Percentiles rank a stretch among this genome's conserved stretches.
Conservation (phyloP, 2,797 vertebrate genomes). For the Nannoperca obscura region DNA sequence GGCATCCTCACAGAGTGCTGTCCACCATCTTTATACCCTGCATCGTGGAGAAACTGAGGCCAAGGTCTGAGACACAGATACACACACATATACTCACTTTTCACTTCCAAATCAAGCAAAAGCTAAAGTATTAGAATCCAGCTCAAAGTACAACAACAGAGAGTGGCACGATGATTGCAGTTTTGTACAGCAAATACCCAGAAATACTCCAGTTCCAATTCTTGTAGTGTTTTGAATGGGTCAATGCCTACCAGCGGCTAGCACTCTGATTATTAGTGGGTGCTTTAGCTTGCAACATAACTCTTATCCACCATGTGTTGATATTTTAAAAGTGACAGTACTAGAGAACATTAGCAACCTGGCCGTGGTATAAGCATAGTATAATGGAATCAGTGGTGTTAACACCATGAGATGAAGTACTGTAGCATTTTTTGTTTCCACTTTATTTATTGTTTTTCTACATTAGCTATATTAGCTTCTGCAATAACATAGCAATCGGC, state of each 20-base stretch:
- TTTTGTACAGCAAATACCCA: background rate
- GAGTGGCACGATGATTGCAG: background rate
- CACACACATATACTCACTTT: background rate
- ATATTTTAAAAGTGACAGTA: background rate
- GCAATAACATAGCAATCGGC: background rate
- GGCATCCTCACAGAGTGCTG: conserved; percentile 96
- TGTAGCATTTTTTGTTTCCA: background rate
- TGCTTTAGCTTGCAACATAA: background rate
- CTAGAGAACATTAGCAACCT: conserved; percentile 16
- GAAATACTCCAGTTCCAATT: background rate
- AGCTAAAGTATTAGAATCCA: background rate
- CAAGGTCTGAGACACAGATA: conserved; percentile 87
- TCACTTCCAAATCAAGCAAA: background rate
- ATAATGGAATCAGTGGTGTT: background rate
- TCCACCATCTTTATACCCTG: conserved; percentile 97
- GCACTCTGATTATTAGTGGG: background rate
- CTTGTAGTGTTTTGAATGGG: background rate
- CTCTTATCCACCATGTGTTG: conserved; percentile 8
- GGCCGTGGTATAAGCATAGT: background rate
- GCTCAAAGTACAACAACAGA: background rate
- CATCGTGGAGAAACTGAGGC: conserved; percentile 99
- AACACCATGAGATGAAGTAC: background rate
- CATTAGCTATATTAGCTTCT: background rate
- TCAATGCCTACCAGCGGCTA: background rate
- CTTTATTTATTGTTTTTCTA: background rate